phyloP scores from a whole-genome alignment of 2,888 invertebrate species.

The Latheticus oryzae region DNA sequence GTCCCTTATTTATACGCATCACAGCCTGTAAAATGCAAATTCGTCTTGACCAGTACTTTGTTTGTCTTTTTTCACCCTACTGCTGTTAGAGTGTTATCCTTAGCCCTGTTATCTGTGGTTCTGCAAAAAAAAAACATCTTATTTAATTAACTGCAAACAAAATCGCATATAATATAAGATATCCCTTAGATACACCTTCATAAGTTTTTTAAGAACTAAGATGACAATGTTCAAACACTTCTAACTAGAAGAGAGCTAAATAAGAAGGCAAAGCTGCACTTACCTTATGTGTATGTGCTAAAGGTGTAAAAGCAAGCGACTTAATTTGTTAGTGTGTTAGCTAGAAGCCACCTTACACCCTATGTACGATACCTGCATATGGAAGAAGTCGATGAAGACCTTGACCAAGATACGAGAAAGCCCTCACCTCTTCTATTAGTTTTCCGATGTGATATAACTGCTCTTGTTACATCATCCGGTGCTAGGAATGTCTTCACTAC shows the following conservation, averaged over 20 bases:
- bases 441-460: slow-evolving; percentile 72
- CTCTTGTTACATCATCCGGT: slow-evolving; percentile 81
- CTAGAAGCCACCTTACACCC: slow-evolving; percentile 10
- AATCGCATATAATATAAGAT: too few relatives aligned
- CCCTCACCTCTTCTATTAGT: slow-evolving; percentile 71
- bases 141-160: too few relatives aligned
- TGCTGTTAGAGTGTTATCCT: slow-evolving; percentile 71
- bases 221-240: too few relatives aligned
- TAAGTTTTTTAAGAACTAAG: too few relatives aligned
- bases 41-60: slow-evolving; percentile 48
- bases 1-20: slow-evolving; percentile 64
- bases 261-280: not conserved
- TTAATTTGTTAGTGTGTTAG: slow-evolving; percentile 15
- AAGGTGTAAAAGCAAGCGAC: slow-evolving; percentile 18
- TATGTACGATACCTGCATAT: slow-evolving; percentile 69
- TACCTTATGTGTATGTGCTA: slow-evolving; percentile 4
- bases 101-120: slow-evolving; percentile 71
- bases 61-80: slow-evolving; percentile 61
- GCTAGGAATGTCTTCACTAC: slow-evolving; percentile 76
- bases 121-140: slow-evolving; percentile 56
- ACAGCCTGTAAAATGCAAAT: slow-evolving; percentile 65
- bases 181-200: too few relatives aligned
- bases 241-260: too few relatives aligned
- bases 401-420: slow-evolving; percentile 73
- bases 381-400: slow-evolving; percentile 72